Percentiles rank a stretch among this genome's conserved stretches.
Conservation (phyloP, 2,113 vertebrate genomes). For the Psilopsiagon aurifrons region DNA sequence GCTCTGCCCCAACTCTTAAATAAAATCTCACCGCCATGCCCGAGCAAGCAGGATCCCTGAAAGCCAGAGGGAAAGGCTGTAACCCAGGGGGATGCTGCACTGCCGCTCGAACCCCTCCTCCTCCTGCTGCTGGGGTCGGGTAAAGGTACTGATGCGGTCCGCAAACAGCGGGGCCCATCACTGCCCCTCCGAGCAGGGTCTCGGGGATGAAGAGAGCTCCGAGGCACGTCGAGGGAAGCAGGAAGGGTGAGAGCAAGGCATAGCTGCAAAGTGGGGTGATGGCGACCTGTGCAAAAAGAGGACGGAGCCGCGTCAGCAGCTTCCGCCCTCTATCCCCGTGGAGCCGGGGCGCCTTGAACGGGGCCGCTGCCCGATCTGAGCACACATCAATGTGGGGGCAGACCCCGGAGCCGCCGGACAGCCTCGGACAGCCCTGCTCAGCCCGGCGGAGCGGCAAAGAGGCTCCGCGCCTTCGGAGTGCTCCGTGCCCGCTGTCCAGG, state of each 20-base stretch:
- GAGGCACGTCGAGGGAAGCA: not conserved
- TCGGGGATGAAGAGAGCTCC: not conserved
- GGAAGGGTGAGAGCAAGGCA: not conserved
- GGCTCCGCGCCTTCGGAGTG: not conserved
- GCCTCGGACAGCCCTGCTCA: not conserved
- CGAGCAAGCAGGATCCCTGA: not conserved
- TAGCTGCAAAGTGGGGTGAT: rapidly evolving
- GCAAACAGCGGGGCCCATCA: not conserved
- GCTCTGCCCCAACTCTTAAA: not conserved
- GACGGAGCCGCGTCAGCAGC: not conserved
- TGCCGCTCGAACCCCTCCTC: rapidly evolving
- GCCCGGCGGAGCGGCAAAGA: too few species aligned
- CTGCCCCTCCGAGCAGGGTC: not conserved
- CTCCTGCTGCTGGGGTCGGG: not conserved
- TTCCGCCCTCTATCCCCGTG: not conserved
- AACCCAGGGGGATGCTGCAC: not conserved
- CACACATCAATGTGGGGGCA: not conserved
- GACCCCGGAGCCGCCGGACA: not conserved
- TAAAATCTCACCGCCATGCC: not conserved
- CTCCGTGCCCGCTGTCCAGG: not conserved
- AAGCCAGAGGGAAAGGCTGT: not conserved
- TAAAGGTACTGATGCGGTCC: not conserved
- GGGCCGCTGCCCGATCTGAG: not conserved
- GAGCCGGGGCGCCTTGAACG: not conserved
- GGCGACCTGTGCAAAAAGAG: not conserved